Percentiles rank a stretch among this genome's conserved stretches.
Evolutionary conservation across 2,888 invertebrate species (phyloP).

Genomic region (Drosophila borborema): DNA sequence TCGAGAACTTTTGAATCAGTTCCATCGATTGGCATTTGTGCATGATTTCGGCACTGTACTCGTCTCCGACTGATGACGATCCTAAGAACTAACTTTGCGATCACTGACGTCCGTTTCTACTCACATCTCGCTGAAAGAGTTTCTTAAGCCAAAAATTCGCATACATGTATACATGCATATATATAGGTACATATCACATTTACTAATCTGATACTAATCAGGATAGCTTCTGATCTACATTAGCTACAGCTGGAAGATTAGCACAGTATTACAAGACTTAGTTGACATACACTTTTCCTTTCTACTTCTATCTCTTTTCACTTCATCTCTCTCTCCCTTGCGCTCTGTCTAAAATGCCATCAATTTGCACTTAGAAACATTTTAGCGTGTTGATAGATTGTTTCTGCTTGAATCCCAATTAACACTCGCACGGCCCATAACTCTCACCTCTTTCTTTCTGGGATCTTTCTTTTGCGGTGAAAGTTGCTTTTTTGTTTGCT

Average conservation of each 20-base stretch:
- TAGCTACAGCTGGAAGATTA: not conserved
- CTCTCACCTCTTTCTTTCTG: slow-evolving; percentile 56
- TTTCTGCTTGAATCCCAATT: slow-evolving; percentile 30
- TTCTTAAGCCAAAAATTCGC: not conserved
- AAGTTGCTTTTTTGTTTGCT: slow-evolving; percentile 69
- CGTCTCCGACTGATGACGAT: not conserved
- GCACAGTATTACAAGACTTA: not conserved
- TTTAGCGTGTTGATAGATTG: slow-evolving; percentile 45
- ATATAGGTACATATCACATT: too few relatives aligned
- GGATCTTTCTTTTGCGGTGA: slow-evolving; percentile 60
- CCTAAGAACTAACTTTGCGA: not conserved
- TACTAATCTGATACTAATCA: not conserved
- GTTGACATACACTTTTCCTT: not conserved
- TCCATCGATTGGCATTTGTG: not conserved
- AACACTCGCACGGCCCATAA: slow-evolving; percentile 43
- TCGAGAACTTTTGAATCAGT: not conserved
- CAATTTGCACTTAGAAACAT: slow-evolving; percentile 9
- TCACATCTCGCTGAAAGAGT: not conserved
- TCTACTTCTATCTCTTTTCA: too few relatives aligned
- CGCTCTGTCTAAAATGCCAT: not conserved
- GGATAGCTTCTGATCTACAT: not conserved
- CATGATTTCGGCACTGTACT: not conserved
- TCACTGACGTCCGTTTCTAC: not conserved
- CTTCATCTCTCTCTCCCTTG: not conserved
- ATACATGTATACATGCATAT: too few relatives aligned